Evolutionary conservation across 2,113 vertebrate genomes (phyloP).

Genomic region (Zosterops borbonicus): DNA sequence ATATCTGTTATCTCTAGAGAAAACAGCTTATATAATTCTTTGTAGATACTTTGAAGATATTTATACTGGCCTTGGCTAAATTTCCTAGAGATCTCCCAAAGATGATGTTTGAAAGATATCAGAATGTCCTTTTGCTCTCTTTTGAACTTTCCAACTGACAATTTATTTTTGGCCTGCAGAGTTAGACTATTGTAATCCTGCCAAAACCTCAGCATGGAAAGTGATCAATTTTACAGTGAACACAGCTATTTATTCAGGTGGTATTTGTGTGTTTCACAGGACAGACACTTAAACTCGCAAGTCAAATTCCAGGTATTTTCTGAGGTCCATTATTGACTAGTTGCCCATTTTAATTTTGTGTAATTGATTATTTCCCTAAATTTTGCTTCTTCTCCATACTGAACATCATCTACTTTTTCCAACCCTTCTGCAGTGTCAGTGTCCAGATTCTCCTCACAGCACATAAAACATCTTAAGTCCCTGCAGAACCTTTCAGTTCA

Average conservation of each 20-base stretch:
- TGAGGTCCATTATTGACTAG: not conserved
- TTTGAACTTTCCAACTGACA: not conserved
- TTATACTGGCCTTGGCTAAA: not conserved
- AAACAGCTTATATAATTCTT: not conserved
- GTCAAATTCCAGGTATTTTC: not conserved
- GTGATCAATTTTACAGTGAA: not conserved
- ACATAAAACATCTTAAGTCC: not conserved
- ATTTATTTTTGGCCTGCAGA: not conserved
- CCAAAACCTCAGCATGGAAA: not conserved
- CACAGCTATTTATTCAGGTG: not conserved
- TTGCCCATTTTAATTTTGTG: not conserved
- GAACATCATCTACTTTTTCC: not conserved
- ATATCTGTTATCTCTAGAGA: not conserved
- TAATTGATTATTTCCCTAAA: not conserved
- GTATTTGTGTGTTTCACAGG: not conserved
- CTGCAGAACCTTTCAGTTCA: not conserved
- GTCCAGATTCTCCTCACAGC: not conserved
- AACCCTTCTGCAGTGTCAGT: not conserved
- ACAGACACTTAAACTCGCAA: not conserved
- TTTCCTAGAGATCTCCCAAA: not conserved
- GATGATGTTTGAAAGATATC: not conserved
- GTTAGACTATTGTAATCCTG: not conserved
- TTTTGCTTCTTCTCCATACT: not conserved
- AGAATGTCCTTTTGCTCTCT: not conserved
- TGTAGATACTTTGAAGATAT: not conserved